Evolutionary conservation across 2,888 invertebrate genomes (phyloP).

Genomic region (Sphinx pinastri): DNA sequence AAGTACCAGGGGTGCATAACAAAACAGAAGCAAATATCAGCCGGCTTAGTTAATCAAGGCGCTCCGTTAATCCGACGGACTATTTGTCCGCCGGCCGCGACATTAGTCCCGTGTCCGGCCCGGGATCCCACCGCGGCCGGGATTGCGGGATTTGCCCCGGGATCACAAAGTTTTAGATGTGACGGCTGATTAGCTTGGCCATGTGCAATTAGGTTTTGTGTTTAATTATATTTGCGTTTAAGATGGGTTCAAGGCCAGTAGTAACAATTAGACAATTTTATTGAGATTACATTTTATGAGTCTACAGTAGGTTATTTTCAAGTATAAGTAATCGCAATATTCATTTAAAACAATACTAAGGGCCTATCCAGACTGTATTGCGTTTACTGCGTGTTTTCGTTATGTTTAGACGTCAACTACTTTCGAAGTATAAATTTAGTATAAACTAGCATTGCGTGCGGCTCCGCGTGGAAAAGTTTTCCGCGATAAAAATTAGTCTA

Average conservation of each 20-base stretch:
- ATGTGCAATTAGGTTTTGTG: constrained; percentile 25
- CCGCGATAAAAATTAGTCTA: too few relatives aligned
- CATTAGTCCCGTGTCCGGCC: constrained; percentile 73
- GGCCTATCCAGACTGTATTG: too few relatives aligned
- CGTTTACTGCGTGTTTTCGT: too few relatives aligned
- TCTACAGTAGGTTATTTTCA: too few relatives aligned
- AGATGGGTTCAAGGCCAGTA: background rate
- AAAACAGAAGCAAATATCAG: constrained; percentile 65
- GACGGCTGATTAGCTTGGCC: constrained; percentile 30
- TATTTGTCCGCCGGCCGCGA: constrained; percentile 72
- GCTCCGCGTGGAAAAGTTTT: too few relatives aligned
- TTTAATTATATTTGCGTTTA: constrained; percentile 18
- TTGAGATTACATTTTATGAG: background rate
- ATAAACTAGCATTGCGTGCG: too few relatives aligned
- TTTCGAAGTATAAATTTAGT: too few relatives aligned
- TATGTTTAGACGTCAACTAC: too few relatives aligned
- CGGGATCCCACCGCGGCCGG: constrained; percentile 51
- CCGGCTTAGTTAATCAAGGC: constrained; percentile 77
- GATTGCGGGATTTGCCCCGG: constrained; percentile 52
- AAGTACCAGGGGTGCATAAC: constrained; percentile 75
- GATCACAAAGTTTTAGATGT: constrained; percentile 31
- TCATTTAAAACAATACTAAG: too few relatives aligned
- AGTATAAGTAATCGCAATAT: background rate
- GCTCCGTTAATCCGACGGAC: constrained; percentile 64
- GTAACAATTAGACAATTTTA: background rate